Evolutionary conservation across 2,888 invertebrate genomes (phyloP).

Genomic region (Neria commutata): DNA sequence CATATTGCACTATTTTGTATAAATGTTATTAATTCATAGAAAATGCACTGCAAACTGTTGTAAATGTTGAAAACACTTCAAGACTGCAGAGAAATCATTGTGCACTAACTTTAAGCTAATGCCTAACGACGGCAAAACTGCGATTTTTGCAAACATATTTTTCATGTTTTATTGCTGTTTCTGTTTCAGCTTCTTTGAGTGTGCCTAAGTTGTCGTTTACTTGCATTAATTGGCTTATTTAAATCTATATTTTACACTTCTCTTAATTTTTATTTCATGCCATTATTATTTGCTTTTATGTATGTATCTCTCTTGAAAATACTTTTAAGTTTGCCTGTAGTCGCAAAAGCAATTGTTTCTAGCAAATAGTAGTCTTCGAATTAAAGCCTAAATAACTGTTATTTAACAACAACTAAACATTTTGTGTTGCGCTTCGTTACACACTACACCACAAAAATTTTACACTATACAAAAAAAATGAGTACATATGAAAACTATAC

Average conservation of each 20-base stretch:
- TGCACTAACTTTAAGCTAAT: neutral
- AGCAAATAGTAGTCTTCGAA: no score
- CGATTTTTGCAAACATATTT: constrained; percentile 9
- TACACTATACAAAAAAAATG: no score
- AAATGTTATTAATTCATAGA: constrained; percentile 4
- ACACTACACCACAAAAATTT: no score
- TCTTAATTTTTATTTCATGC: constrained; percentile 6
- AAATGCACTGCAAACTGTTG: neutral
- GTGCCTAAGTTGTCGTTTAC: constrained; percentile 10
- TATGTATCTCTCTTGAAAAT: constrained; percentile 11
- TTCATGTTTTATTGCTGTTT: neutral
- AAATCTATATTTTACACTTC: neutral
- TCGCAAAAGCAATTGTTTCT: no score
- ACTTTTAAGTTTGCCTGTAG: constrained; percentile 12
- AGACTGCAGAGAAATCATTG: neutral
- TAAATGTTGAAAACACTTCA: neutral
- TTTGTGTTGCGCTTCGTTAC: constrained; percentile 6
- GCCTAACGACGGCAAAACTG: neutral
- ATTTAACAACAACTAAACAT: constrained; percentile 15
- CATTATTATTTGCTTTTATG: neutral
- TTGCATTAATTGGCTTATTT: neutral
- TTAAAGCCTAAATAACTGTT: constrained; percentile 12
- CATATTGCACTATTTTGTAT: constrained; percentile 11
- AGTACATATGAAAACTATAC: no score
- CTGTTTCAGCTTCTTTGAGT: constrained; percentile 7